Conservation (phyloP, 2,888 invertebrate species). For the Polyommatus icarus region DNA sequence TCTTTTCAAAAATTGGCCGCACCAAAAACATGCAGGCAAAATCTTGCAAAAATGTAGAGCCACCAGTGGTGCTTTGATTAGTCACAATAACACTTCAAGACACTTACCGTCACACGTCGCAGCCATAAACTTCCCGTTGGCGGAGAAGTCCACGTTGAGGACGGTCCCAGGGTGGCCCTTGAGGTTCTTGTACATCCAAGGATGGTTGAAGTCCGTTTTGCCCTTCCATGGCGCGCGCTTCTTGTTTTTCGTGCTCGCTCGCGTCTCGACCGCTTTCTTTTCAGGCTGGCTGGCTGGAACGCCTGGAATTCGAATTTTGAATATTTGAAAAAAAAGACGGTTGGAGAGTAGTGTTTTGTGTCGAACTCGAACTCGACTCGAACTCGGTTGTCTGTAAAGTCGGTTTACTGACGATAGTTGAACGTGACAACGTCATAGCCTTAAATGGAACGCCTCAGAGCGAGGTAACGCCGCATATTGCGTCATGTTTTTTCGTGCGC, state of each 20-base stretch:
- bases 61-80: slow-evolving; percentile 12
- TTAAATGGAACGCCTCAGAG: no score
- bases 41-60: slow-evolving; percentile 5
- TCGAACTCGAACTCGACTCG: no score
- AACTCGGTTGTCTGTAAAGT: no score
- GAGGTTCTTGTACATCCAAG: slow-evolving; percentile 89
- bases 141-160: slow-evolving; percentile 88
- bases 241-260: slow-evolving; percentile 71
- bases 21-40: no score
- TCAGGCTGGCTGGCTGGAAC: slow-evolving; percentile 60
- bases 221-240: slow-evolving; percentile 75
- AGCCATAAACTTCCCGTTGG: slow-evolving; percentile 92
- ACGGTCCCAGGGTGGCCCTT: slow-evolving; percentile 91
- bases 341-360: no score
- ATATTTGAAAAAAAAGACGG: not conserved
- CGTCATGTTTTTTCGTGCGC: no score
- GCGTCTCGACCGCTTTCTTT: slow-evolving; percentile 66
- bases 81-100: slow-evolving; percentile 27
- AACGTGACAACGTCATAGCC: no score
- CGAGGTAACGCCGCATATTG: no score
- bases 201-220: slow-evolving; percentile 82
- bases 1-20: no score
- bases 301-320: slow-evolving; percentile 48
- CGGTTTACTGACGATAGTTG: no score
- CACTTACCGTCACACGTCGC: slow-evolving; percentile 91